phyloP scores from a whole-genome alignment of 2,113 vertebrate genomes.

The Bubalus kerabau region DNA sequence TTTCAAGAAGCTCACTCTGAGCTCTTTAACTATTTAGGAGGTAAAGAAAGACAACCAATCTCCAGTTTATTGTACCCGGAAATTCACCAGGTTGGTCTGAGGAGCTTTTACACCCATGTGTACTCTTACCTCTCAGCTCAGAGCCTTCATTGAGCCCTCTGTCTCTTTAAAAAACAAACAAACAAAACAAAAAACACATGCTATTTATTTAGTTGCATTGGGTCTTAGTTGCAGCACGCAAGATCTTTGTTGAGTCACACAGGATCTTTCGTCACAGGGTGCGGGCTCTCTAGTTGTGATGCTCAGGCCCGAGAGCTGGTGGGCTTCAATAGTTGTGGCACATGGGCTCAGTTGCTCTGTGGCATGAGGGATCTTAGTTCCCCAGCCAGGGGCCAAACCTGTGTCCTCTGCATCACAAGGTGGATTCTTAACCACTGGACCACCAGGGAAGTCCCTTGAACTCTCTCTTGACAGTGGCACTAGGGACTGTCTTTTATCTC shows the following conservation, averaged over 20 bases:
- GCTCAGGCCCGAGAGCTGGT: neutral
- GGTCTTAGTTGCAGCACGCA: neutral
- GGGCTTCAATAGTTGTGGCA: neutral
- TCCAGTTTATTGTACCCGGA: neutral
- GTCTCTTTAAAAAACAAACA: neutral
- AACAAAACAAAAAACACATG: neutral
- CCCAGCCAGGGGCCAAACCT: rapidly evolving
- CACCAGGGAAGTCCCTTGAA: neutral
- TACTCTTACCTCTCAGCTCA: neutral
- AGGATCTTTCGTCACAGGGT: rapidly evolving
- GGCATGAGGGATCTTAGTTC: neutral
- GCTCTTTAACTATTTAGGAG: neutral
- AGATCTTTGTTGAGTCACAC: neutral
- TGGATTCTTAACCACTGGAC: neutral
- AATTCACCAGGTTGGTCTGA: neutral
- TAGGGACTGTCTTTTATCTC: neutral
- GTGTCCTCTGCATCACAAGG: neutral
- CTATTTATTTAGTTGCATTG: rapidly evolving
- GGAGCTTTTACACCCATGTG: neutral
- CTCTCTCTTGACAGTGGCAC: neutral
- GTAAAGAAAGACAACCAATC: neutral
- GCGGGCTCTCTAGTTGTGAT: neutral
- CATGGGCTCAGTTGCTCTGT: neutral
- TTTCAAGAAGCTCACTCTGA: neutral
- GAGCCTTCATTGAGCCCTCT: neutral